Evolutionary conservation across 92 coral and sea anemone genomes (phyloP), one percentile per base, ranked within the genome.

Genomic region (Palythoa caribaeorum): DNA sequence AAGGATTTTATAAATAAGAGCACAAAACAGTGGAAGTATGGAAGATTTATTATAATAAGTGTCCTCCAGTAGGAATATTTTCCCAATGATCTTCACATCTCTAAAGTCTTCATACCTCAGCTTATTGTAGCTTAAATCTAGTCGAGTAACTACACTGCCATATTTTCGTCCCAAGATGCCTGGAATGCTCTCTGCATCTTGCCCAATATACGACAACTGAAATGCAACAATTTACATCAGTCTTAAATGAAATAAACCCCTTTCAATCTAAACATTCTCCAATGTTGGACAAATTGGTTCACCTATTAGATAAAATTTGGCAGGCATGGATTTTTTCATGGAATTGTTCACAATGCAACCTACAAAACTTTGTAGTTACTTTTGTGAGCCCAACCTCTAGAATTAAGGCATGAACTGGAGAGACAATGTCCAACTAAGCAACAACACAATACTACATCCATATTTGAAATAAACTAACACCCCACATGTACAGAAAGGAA

Each of bases 161-260:
- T 97, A 97, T 77, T 94, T 97, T 5, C 92, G 91, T 57, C 98
- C 99, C 52, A 97, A 70, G 57, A 94, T 94, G 4, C 98, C 98
- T 14, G 99, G 99, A 44, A 97, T 92, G 68, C 93, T 95, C 71
- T 92, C 88, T 36, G 98, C 97, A 44, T 97, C 99, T 84, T 96
- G 95, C 38, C 99, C 99, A 48, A 92, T 90, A 83, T 83, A 95
- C 1, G 99, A 95, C 54, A 97, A 84, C 99, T 93, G 70, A 52
- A 83, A 80, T 35, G 13, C 9, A 28, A 70, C 75, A 70, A 14
- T 12, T 70, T 70, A 36, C 16, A 7, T 36, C 16, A 35, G 10
- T 70, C 38, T 70, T 38, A 20, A 11, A 68, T 19, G 0, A 63
- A 35, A 36, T 63, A 9, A 7, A 17, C 28, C 70, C 65, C 13